Conservation (phyloP, 2,797 vertebrate genomes). For the Siniperca scherzeri region DNA sequence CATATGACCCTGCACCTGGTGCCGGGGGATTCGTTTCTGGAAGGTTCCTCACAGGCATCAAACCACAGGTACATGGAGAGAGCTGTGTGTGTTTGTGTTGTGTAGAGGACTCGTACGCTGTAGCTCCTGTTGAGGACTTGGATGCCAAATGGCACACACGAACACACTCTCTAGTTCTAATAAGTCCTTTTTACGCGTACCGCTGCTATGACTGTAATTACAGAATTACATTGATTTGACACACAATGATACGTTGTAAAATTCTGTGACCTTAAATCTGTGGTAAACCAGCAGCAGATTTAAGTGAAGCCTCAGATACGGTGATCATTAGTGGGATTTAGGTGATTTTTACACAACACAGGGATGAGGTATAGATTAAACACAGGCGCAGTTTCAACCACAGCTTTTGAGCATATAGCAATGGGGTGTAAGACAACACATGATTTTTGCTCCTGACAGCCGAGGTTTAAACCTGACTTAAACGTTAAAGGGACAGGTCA, state of each 20-base stretch:
- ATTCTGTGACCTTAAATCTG: too few species aligned
- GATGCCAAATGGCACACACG: not conserved
- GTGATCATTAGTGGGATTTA: not conserved
- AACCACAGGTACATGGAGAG: conserved; percentile 86
- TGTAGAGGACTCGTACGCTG: not conserved
- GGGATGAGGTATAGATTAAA: not conserved
- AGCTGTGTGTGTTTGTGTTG: not conserved
- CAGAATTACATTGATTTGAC: too few species aligned
- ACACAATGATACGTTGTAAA: too few species aligned
- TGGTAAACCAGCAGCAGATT: not conserved
- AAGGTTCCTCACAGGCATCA: conserved; percentile 97
- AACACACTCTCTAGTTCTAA: not conserved
- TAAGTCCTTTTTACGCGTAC: not conserved
- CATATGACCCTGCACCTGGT: conserved; percentile 91
- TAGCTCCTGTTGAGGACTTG: not conserved
- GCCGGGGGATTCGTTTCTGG: conserved; percentile 97
- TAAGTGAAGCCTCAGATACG: not conserved
- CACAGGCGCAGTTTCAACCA: too few species aligned
- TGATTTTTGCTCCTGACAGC: not conserved
- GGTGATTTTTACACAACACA: not conserved
- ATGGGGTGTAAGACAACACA: too few species aligned
- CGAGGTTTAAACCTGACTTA: not conserved
- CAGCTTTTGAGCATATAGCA: not conserved
- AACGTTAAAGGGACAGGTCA: too few species aligned
- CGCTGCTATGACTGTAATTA: not conserved